These are phyloP conservation scores for Cerastoderma edule DNA, from an alignment of 2,888 invertebrate species.

Conservation along the genomic window DNA sequence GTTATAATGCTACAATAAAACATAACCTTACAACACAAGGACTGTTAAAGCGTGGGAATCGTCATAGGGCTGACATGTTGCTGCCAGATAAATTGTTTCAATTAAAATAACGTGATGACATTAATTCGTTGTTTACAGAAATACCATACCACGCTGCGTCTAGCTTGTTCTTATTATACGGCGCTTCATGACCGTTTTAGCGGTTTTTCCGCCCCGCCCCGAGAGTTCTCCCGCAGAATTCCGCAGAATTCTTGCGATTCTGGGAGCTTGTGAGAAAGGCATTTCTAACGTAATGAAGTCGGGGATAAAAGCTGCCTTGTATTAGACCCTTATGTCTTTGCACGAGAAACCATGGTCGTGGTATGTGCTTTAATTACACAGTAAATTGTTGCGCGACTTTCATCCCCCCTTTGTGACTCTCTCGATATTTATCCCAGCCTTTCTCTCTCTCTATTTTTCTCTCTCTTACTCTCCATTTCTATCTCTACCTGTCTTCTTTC, in stretches of 20 bases:
- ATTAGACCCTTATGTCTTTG: constrained; percentile 31
- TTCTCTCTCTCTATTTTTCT: too few relatives aligned
- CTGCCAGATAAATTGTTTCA: constrained; percentile 16
- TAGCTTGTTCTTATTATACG: neutral
- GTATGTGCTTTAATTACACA: too few relatives aligned
- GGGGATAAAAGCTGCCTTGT: constrained; percentile 39
- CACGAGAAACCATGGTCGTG: neutral
- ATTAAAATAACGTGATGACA: constrained; percentile 24
- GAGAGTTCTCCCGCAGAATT: constrained; percentile 31
- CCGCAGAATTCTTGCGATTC: constrained; percentile 30
- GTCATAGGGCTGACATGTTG: constrained; percentile 1
- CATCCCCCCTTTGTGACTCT: neutral
- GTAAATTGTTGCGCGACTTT: too few relatives aligned
- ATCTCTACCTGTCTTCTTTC: too few relatives aligned
- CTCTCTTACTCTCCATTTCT: too few relatives aligned
- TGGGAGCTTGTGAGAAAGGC: constrained; percentile 15
- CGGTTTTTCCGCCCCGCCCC: constrained; percentile 27
- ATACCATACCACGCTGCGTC: constrained; percentile 16
- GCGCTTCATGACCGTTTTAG: constrained; percentile 29
- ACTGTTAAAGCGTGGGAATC: constrained; percentile 26
- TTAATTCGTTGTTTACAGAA: constrained; percentile 21
- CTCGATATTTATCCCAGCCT: neutral
- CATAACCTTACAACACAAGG: too few relatives aligned
- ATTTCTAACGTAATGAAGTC: constrained; percentile 40
- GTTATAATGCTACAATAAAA: too few relatives aligned